Percentiles rank a stretch among this genome's conserved stretches.
These are phyloP conservation scores for Corydoras sp. DNA, from an alignment of 2,113 vertebrate species.

Conservation along the genomic window DNA sequence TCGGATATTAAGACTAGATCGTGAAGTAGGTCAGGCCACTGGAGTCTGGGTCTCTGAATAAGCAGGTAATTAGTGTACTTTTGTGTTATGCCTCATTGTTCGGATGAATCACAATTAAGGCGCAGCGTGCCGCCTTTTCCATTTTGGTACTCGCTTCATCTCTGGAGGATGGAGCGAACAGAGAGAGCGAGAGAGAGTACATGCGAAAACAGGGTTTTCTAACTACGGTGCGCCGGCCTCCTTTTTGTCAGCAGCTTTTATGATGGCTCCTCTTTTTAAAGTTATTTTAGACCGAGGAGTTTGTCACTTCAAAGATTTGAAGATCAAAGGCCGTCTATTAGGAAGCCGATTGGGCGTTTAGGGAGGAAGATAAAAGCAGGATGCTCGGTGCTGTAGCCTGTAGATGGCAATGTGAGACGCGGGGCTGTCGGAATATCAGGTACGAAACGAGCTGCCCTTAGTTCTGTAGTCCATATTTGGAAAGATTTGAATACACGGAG, in stretches of 20 bases:
- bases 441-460: neutral
- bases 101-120: slow-evolving; percentile 27
- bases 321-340: too few species aligned
- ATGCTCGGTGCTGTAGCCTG: neutral
- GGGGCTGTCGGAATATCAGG: slow-evolving; percentile 6
- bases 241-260: too few species aligned
- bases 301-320: too few species aligned
- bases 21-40: neutral
- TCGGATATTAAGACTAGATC: neutral
- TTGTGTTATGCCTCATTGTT: slow-evolving; percentile 22
- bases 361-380: neutral
- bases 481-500: slow-evolving; percentile 38
- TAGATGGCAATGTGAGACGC: neutral
- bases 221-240: too few species aligned
- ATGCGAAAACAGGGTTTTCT: too few species aligned
- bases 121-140: slow-evolving; percentile 10
- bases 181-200: neutral
- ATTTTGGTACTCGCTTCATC: neutral
- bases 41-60: neutral
- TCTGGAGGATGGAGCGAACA: neutral
- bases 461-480: slow-evolving; percentile 20
- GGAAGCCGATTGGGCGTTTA: neutral
- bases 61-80: slow-evolving; percentile 9
- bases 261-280: too few species aligned
- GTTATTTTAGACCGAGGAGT: too few species aligned